These are phyloP conservation scores for Phycodurus eques DNA, from an alignment of 2,113 vertebrate species.

Conservation along the genomic window DNA sequence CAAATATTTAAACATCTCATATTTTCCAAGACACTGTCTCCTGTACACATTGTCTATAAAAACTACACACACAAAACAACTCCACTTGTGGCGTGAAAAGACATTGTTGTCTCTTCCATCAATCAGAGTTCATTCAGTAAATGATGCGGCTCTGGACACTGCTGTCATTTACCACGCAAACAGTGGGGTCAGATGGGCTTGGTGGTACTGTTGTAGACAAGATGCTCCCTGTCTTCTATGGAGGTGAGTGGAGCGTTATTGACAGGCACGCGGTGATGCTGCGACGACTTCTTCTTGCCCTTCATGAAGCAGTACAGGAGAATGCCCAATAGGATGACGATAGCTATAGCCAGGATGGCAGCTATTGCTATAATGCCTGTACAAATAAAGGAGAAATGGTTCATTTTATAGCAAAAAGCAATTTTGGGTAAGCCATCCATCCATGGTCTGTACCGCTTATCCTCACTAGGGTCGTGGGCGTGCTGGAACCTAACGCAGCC, in stretches of 20 bases:
- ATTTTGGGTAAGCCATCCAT: not conserved
- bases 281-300: slow-evolving; percentile 63
- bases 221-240: slow-evolving; percentile 79
- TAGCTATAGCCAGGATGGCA: slow-evolving; percentile 74
- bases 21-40: slow-evolving; percentile 2
- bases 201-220: slow-evolving; percentile 88
- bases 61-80: slow-evolving; percentile 9
- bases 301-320: slow-evolving; percentile 83
- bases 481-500: no score
- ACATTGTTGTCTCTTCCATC: slow-evolving; percentile 10
- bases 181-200: slow-evolving; percentile 81
- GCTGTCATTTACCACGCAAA: not conserved
- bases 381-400: not conserved
- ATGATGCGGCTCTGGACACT: not conserved
- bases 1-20: slow-evolving; percentile 22
- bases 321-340: slow-evolving; percentile 75
- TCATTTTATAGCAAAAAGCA: not conserved
- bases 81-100: not conserved
- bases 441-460: no score
- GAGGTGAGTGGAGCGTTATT: slow-evolving; percentile 73
- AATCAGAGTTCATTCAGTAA: slow-evolving; percentile 20
- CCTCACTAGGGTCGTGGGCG: no score
- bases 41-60: slow-evolving; percentile 4
- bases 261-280: slow-evolving; percentile 70
- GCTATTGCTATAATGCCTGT: slow-evolving; percentile 70